Percentiles rank a stretch among this genome's conserved stretches.
Evolutionary conservation across 2,113 vertebrate species (phyloP).

Genomic region (Puffinus mauretanicus): DNA sequence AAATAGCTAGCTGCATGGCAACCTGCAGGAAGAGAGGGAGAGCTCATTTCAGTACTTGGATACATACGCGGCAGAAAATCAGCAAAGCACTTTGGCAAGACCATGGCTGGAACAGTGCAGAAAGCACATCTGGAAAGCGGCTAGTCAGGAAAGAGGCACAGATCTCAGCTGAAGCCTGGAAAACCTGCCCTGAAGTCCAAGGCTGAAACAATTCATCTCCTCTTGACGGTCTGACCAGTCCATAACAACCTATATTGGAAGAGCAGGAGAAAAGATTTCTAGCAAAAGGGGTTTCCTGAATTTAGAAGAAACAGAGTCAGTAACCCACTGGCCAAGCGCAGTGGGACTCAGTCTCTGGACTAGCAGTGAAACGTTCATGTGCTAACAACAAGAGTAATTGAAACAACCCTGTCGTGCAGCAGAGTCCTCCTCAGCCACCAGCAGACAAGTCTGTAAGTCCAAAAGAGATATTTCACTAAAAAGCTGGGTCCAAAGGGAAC

Average conservation of each 20-base stretch:
- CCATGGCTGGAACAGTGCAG: background rate
- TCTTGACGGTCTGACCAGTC: background rate
- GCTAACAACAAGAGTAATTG: background rate
- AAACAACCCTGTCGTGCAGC: background rate
- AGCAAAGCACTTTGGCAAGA: background rate
- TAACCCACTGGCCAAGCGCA: background rate
- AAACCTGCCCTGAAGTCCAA: background rate
- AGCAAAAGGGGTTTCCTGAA: background rate
- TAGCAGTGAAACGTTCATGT: background rate
- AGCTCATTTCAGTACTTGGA: background rate
- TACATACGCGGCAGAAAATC: background rate
- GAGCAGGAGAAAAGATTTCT: background rate
- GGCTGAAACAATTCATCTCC: background rate
- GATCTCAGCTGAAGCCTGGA: background rate
- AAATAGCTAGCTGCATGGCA: background rate
- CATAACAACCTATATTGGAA: background rate
- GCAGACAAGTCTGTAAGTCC: background rate
- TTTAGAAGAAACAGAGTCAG: background rate
- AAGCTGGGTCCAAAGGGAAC: background rate
- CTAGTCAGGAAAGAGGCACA: background rate
- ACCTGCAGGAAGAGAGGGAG: background rate
- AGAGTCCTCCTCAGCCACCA: background rate
- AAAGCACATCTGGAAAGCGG: background rate
- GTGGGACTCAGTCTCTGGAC: background rate
- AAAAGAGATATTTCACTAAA: background rate